These are phyloP conservation scores for Plutella xylostella DNA, from an alignment of 2,888 invertebrate genomes.

Conservation along the genomic window DNA sequence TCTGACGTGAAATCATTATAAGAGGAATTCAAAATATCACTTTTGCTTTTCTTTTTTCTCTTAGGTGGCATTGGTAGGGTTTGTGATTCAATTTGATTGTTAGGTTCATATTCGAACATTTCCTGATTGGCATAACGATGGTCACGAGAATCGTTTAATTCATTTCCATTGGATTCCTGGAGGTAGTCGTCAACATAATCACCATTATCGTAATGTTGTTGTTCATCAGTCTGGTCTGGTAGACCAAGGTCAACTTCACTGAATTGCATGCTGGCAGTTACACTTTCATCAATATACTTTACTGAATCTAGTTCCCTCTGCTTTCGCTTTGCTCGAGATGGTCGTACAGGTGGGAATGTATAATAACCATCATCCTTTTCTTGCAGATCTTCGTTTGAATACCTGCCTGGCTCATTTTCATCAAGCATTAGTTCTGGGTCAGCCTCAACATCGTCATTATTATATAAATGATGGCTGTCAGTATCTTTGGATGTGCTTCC, in stretches of 20 bases:
- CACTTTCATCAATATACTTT: slow-evolving; percentile 53
- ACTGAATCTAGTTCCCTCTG: slow-evolving; percentile 46
- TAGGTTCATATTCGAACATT: slow-evolving; percentile 65
- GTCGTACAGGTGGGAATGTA: slow-evolving; percentile 67
- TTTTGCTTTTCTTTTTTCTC: slow-evolving; percentile 45
- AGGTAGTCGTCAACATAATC: slow-evolving; percentile 34
- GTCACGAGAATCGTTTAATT: slow-evolving; percentile 27
- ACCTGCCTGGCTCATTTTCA: slow-evolving; percentile 40
- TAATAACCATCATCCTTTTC: slow-evolving; percentile 65
- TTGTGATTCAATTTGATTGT: slow-evolving; percentile 49
- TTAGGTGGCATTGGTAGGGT: slow-evolving; percentile 61
- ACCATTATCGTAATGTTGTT: slow-evolving; percentile 32
- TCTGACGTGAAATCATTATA: slow-evolving; percentile 38
- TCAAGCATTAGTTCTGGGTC: slow-evolving; percentile 50
- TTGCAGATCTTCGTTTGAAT: slow-evolving; percentile 54
- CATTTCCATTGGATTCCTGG: slow-evolving; percentile 27
- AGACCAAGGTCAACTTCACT: slow-evolving; percentile 53
- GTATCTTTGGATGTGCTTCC: slow-evolving; percentile 45
- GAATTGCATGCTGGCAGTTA: slow-evolving; percentile 53
- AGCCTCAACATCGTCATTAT: slow-evolving; percentile 38
- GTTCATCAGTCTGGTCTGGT: slow-evolving; percentile 50
- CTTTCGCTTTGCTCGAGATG: slow-evolving; percentile 67
- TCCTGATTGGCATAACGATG: slow-evolving; percentile 63
- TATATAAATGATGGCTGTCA: slow-evolving; percentile 43
- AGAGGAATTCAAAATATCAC: slow-evolving; percentile 44